Base-by-base conservation (phyloP, 2,888 invertebrate species). In the Drosophila buzzatii region DNA sequence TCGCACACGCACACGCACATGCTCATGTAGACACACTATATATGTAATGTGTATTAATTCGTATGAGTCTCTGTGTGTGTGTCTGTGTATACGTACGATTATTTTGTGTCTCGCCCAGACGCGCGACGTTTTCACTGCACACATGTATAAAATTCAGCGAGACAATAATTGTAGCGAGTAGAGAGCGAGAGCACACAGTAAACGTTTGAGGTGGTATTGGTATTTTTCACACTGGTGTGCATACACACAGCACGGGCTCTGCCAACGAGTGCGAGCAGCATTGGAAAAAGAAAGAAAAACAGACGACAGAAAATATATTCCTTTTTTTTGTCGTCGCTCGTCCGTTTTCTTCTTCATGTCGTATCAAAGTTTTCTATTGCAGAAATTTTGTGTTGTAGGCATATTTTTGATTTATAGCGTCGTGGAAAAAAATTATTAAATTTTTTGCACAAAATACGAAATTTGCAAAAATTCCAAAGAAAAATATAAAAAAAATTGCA, bases 241-340 rank as follows among this genome's bases (percentile, higher is more conserved):
- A 89, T 79, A 76, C 80, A 82, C 80, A 89, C 74, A 78, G 66
- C 68, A 73, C 67, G 42, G 80, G 66, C 80, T 70, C 59, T 52
- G 68, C 53, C 79, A 88, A 82, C 77, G 91, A 89, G 90, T 90
- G 91, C 86, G 91, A 91, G 88, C 86, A 91, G 91, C 87, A 91
- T 82, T 91, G 84, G 81, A 90, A 92, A 92, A 91, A 91, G 92
- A 91, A 92, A 91, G 91, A 91, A 92, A 91, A 91, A 91, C 89
- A 92, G 90, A 91, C 86, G 90, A 91, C 91, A 89, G 81, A 91
- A 77, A 91, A 90, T 90, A 87, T 84, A 84, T 84, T 84, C 73
- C 82, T 84, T 85, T 91, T 91, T 85, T 83, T 86, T 91, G 81
- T 90, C 85, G 86, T 89, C 83, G 91, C 89, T 91, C 90, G 91